Conservation (phyloP, 2,113 vertebrate species). For the Coturnix japonica region DNA sequence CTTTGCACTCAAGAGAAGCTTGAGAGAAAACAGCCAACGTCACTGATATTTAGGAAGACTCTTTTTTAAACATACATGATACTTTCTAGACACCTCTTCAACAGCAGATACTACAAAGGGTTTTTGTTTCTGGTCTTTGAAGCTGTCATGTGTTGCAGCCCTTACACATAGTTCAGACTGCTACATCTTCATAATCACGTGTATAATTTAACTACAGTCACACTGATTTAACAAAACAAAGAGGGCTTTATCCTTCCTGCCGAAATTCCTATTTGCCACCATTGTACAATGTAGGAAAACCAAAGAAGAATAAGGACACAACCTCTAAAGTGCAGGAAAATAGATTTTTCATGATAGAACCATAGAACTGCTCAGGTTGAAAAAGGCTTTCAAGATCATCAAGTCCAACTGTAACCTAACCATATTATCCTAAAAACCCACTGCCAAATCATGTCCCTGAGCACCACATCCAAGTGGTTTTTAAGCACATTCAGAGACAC, state of each 20-base stretch:
- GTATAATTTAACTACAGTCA: not conserved
- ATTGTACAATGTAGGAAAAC: not conserved
- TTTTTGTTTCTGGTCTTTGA: not conserved
- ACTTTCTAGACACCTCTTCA: not conserved
- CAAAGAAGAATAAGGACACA: not conserved
- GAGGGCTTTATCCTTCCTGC: fast-evolving
- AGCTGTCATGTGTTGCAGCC: not conserved
- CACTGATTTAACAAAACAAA: not conserved
- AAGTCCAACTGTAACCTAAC: no score
- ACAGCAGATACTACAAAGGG: not conserved
- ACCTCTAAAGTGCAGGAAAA: not conserved
- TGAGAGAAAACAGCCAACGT: not conserved
- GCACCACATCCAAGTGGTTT: no score
- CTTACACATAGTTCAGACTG: not conserved
- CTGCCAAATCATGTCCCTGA: no score
- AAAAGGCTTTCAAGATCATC: no score
- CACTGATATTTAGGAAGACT: not conserved
- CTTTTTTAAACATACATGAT: not conserved
- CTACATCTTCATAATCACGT: not conserved
- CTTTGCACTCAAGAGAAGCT: not conserved
- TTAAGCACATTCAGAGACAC: not conserved
- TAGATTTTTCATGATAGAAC: not conserved
- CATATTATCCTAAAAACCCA: no score
- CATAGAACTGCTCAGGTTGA: no score
- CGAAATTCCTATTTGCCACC: not conserved